Base-by-base conservation (phyloP, 2,888 invertebrate genomes). In the Myopa testacea region DNA sequence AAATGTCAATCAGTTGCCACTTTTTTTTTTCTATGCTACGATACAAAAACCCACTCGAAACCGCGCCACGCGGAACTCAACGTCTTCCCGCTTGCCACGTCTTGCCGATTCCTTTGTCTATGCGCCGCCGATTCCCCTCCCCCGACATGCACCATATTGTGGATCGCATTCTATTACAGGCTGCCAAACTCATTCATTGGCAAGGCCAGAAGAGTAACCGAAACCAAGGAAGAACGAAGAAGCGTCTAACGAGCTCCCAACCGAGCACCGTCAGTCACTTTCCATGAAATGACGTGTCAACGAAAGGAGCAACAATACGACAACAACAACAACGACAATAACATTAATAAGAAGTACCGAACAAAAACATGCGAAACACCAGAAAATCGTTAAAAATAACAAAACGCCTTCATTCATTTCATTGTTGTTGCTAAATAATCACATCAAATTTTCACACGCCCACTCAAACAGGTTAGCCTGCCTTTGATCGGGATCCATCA, bases 141-240 rank as follows among this genome's bases (percentile, higher is more conserved):
- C 45, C 50, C 16, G 40, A 68, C 55, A 40, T 26, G 75, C 75
- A 58, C 58, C 68, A 80, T 80, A 78, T 78, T 62, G 75, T 80
- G 80, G 78, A 80, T 81, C 79, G 79, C 81, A 82, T 82, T 82
- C 81, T 80, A 81, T 81, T 82, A 82, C 76, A 78, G 75, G 79
- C 82, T 81, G 82, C 81, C 82, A 81, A 81, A 80, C 77, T 78
- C 81, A 82, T 81, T 68, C 60, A 68, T n/a, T 40, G 60, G 10
- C 70, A n/a, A 26, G 14, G 40, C 37, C 38, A 67, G 4, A 55
- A 55, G 26, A 37, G 45, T 26, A 70, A 45, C 34, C 60, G 58
- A 58, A 52, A 19, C 50, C 60, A 40, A 3, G 58, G 71, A 40
- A 60, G 14, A 16, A 19, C 19, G 7, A 50, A 68, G 38, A 3